phyloP scores from a whole-genome alignment of 1,140 invertebrate species.

The Lepidurus apus region DNA sequence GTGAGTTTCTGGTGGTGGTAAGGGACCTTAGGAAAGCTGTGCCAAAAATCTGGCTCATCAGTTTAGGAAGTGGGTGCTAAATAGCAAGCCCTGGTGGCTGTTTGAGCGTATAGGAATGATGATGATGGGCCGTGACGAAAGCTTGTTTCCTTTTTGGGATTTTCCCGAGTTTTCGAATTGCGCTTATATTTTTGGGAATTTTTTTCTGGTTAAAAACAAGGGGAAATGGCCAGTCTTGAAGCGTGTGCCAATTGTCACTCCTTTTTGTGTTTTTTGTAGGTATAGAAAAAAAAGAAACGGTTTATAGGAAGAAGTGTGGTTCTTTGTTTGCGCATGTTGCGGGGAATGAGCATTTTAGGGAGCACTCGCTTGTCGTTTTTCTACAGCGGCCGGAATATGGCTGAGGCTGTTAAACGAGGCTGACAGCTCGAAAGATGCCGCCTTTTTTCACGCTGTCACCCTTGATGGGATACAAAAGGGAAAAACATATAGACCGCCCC shows the following conservation, averaged over 20 bases:
- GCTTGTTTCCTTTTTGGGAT: neutral
- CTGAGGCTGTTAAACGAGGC: slow-evolving; percentile 17
- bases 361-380: neutral
- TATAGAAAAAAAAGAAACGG: neutral
- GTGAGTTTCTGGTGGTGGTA: neutral
- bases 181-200: too few species aligned
- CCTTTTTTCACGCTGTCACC: slow-evolving; percentile 21
- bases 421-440: slow-evolving; percentile 7
- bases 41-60: too few species aligned
- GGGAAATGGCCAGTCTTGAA: neutral
- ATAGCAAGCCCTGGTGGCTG: too few species aligned
- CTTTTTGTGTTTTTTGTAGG: neutral
- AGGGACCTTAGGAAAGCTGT: neutral
- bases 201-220: neutral
- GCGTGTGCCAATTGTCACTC: neutral
- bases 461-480: slow-evolving; percentile 18
- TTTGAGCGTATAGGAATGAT: neutral
- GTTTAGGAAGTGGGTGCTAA: too few species aligned
- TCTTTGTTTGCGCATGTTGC: too few species aligned
- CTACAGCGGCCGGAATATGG: neutral
- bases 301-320: neutral
- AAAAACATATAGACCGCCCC: slow-evolving; percentile 18
- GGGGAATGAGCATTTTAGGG: neutral
- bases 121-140: neutral
- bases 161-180: neutral